Evolutionary conservation across 2,888 invertebrate species (phyloP).

Genomic region (Mylabris sibirica): DNA sequence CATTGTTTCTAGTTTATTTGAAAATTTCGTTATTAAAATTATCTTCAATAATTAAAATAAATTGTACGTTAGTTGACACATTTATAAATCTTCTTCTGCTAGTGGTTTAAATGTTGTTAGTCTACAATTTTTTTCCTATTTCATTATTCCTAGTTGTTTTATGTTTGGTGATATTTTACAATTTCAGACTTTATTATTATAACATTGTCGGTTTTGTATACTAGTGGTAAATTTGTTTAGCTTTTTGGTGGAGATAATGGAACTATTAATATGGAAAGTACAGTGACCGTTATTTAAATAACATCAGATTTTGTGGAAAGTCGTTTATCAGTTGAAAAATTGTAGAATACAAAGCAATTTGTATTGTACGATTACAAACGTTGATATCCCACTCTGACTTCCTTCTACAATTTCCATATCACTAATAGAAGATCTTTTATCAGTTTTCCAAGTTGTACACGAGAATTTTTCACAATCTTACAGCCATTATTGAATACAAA

Average conservation of each 20-base stretch:
- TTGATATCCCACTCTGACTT: neutral
- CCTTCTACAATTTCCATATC: slow-evolving; percentile 2
- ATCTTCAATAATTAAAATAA: neutral
- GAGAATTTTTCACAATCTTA: slow-evolving; percentile 1
- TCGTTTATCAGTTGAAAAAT: slow-evolving; percentile 1
- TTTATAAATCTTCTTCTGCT: slow-evolving; percentile 4
- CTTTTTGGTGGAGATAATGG: neutral
- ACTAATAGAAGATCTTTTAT: neutral
- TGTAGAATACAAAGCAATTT: neutral
- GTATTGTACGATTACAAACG: neutral
- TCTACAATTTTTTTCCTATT: neutral
- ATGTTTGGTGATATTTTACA: neutral
- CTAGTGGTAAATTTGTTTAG: neutral
- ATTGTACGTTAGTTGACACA: neutral
- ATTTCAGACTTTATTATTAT: slow-evolving; percentile 4
- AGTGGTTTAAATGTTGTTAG: neutral
- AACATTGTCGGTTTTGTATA: neutral
- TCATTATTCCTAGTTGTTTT: neutral
- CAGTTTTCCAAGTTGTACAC: neutral
- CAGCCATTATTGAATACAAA: neutral
- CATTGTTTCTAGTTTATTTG: too few relatives aligned
- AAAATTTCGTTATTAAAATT: neutral
- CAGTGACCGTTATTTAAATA: neutral
- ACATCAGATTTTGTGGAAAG: neutral
- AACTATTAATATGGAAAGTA: neutral